These are phyloP conservation scores for Monopterus albus DNA, from an alignment of 2,113 vertebrate genomes.

Conservation along the genomic window DNA sequence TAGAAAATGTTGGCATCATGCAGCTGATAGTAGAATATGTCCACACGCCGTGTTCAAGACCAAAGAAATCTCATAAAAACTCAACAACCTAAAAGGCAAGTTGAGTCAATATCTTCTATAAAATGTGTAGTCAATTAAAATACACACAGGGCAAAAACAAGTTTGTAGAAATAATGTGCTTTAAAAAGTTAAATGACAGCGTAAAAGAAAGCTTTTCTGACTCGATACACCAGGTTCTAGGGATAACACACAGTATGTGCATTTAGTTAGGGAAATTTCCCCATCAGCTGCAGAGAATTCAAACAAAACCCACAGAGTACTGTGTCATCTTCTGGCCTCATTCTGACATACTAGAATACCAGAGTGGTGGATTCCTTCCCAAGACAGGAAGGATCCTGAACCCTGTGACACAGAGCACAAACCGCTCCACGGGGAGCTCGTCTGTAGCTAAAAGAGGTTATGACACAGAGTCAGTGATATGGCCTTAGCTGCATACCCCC, in stretches of 20 bases:
- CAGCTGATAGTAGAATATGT: no score
- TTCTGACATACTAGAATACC: not conserved
- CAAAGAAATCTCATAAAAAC: no score
- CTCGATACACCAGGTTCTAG: not conserved
- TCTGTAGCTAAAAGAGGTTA: conserved; percentile 71
- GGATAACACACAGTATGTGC: not conserved
- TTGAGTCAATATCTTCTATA: no score
- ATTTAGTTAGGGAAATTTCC: not conserved
- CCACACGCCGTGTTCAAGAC: no score
- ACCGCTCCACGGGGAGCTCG: conserved; percentile 44
- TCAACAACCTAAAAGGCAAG: no score
- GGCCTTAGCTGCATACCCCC: conserved; percentile 14
- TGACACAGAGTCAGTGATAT: conserved; percentile 61
- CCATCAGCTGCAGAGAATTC: not conserved
- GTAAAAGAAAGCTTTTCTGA: no score
- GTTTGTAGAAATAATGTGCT: not conserved
- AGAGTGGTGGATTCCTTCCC: conserved; percentile 6
- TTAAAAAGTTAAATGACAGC: no score
- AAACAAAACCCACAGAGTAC: not conserved
- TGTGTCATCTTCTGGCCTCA: not conserved
- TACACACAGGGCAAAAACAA: not conserved
- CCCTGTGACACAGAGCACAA: conserved; percentile 60
- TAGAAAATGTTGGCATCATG: no score
- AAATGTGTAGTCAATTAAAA: no score
- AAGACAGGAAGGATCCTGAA: conserved; percentile 57